Base-by-base conservation (phyloP, 1,140 invertebrate genomes). In the Temnothorax nylanderi region DNA sequence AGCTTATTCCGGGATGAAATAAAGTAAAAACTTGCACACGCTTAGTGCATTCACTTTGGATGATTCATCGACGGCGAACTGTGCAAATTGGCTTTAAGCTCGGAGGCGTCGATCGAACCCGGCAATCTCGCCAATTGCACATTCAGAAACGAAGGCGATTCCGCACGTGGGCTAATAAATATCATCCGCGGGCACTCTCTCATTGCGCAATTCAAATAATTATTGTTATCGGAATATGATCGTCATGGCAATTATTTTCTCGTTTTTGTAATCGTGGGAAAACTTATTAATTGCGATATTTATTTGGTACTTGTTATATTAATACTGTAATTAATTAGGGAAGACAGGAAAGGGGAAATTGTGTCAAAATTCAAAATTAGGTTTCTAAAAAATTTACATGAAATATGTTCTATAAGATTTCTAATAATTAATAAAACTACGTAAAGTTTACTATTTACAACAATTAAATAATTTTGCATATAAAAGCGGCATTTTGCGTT, bases 71-170 rank as follows among this genome's bases (percentile, higher is more conserved):
- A 56, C 47, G 62, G 64, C 21, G 34, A 26, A 71, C 34, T 41
- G 78, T 54, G 21, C 54, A 56, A 69, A 71, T 71, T 56, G 47
- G 34, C 78, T 51, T 71, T 54, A 71, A 81, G 78, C 49, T 81
- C 21, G 78, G 64, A 81, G 64, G 78, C 78, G 78, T 81, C 78
- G 78, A 81, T 56, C 49, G 77, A 81, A 81, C 64, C 34, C 34
- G 64, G 64, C 49, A 81, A 81, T 81, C 78, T 69, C 64, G 78
- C 78, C 78, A 69, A 81, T 71, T 81, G 64, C 78, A 78, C 58
- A 81, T 81, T 69, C 78, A 81, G 78, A 81, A 81, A 69, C 21
- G 77, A 67, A 81, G 49, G 78, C 37, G 78, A 81, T 71, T 56
- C 49, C 64, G 78, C 64, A 81, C 64, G 78, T 56, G 37, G 78